A percentile compares a stretch with the other conserved stretches of the same genome.
Conservation (phyloP, 2,113 vertebrate species). For the Atlantisia rogersi region DNA sequence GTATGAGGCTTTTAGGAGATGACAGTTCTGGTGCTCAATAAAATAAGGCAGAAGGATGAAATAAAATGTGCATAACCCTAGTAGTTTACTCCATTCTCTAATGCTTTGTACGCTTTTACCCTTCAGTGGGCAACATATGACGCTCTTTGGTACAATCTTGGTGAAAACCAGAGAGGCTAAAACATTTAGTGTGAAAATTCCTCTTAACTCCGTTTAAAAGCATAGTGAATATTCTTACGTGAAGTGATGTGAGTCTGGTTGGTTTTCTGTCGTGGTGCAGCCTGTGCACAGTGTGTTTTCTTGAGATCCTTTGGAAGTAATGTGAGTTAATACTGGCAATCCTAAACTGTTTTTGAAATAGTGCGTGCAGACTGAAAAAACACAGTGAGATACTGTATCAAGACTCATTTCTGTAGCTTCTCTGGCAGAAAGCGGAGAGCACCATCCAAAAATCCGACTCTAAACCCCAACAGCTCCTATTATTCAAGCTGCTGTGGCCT, state of each 20-base stretch:
- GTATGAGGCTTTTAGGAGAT: neutral
- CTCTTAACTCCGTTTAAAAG: neutral
- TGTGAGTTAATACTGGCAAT: neutral
- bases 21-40: neutral
- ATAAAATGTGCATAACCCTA: neutral
- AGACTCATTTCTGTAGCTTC: neutral
- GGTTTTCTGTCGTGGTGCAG: neutral
- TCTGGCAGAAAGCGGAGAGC: neutral
- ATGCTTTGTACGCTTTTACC: neutral
- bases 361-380: constrained; percentile 9
- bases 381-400: constrained; percentile 4
- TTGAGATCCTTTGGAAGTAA: neutral
- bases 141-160: neutral
- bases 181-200: constrained; percentile 2
- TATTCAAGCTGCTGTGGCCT: neutral
- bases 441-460: neutral
- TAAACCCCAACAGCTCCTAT: neutral
- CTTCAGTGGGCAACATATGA: neutral
- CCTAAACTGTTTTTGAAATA: neutral
- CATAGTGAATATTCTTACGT: neutral
- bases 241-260: neutral
- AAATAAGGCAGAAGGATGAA: neutral
- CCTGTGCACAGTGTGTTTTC: neutral
- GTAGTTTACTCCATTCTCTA: neutral
- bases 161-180: neutral